A percentile compares a stretch with the other conserved stretches of the same genome.
Evolutionary conservation across 1,140 invertebrate genomes (phyloP).

Genomic region (Carcinoscorpius rotundicauda): DNA sequence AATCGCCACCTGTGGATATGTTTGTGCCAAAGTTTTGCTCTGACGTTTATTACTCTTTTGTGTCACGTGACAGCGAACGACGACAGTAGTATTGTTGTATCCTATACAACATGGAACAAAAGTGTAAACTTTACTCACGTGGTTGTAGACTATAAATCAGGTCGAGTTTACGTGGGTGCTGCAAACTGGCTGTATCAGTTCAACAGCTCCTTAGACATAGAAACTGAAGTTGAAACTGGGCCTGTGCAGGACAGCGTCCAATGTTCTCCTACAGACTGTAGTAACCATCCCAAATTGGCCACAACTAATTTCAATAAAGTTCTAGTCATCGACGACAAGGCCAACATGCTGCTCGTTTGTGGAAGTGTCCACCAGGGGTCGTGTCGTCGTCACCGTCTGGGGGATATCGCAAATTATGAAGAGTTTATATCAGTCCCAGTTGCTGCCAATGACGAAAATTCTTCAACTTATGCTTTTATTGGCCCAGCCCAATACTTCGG

Average conservation of each 20-base stretch:
- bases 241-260: conserved; percentile 71
- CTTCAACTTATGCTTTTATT: conserved; percentile 88
- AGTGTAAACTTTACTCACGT: conserved; percentile 42
- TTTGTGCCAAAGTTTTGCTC: too few relatives aligned
- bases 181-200: conserved; percentile 73
- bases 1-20: too few relatives aligned
- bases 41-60: too few relatives aligned
- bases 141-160: conserved; percentile 44
- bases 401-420: conserved; percentile 60
- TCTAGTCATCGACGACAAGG: conserved; percentile 69
- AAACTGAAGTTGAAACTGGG: conserved; percentile 52
- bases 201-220: conserved; percentile 53
- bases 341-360: conserved; percentile 68
- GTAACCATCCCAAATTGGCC: conserved; percentile 42
- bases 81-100: conserved; percentile 21
- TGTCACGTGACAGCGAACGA: conserved; percentile 2
- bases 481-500: conserved; percentile 72
- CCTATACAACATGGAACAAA: conserved; percentile 30
- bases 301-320: conserved; percentile 85
- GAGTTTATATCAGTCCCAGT: conserved; percentile 64
- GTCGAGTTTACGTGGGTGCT: conserved; percentile 62
- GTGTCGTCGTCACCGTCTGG: conserved; percentile 68
- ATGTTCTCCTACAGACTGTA: conserved; percentile 72
- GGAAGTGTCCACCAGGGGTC: conserved; percentile 78
- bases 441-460: conserved; percentile 78